Percentiles rank a stretch among this genome's conserved stretches.
phyloP scores from a whole-genome alignment of 2,113 vertebrate genomes.

The Ardeotis arabs region DNA sequence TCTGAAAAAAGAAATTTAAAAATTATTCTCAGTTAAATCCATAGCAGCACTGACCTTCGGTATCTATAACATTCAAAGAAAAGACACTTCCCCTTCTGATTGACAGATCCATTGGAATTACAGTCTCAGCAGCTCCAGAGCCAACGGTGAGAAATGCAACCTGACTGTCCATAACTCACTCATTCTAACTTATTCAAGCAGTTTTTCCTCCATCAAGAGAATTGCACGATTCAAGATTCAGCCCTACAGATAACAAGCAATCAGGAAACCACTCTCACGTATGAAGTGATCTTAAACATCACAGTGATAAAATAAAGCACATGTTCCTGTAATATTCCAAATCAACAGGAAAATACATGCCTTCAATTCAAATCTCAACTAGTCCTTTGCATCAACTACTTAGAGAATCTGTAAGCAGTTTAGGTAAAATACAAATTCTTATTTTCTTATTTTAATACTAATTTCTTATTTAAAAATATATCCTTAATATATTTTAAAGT shows the following conservation, averaged over 20 bases:
- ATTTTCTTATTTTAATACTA: too few relatives aligned
- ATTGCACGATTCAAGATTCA: not conserved
- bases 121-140: not conserved
- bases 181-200: not conserved
- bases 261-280: not conserved
- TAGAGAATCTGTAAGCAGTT: not conserved
- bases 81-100: slow-evolving; percentile 1
- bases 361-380: not conserved
- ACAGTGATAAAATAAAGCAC: not conserved
- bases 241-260: not conserved
- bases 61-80: not conserved
- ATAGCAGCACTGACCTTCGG: slow-evolving; percentile 1
- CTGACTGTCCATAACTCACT: not conserved
- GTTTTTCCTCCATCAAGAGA: not conserved
- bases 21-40: slow-evolving; percentile 16
- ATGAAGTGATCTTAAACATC: not conserved
- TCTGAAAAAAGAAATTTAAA: not conserved
- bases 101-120: slow-evolving; percentile 28
- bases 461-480: too few relatives aligned
- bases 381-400: not conserved
- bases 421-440: not conserved
- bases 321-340: not conserved
- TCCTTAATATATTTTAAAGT: too few relatives aligned
- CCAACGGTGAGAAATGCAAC: not conserved
- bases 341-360: not conserved